A percentile compares a stretch with the other conserved stretches of the same genome.
These are phyloP conservation scores for Epizoanthus scotinus DNA, from an alignment of 92 coral and sea anemone genomes.

Conservation along the genomic window DNA sequence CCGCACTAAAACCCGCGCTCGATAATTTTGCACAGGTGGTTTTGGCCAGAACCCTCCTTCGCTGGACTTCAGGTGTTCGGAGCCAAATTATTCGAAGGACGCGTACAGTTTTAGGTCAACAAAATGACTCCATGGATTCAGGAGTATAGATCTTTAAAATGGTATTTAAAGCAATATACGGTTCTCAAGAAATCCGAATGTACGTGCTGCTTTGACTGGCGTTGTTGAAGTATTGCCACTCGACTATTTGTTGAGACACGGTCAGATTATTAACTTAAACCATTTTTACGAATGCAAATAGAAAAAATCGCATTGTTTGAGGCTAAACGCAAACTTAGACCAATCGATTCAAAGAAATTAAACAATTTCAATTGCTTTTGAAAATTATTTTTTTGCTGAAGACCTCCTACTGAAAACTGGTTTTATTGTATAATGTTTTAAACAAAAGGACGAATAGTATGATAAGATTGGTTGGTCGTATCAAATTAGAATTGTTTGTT, in stretches of 20 bases:
- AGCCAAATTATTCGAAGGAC: neutral
- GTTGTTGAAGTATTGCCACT: too few relatives aligned
- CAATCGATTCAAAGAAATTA: conserved; percentile 38
- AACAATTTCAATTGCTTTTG: conserved; percentile 42
- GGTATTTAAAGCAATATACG: too few relatives aligned
- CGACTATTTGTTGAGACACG: too few relatives aligned
- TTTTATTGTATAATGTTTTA: conserved; percentile 16
- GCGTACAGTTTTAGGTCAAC: too few relatives aligned
- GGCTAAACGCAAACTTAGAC: conserved; percentile 37
- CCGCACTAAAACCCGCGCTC: conserved; percentile 18
- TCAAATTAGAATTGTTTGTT: conserved; percentile 43
- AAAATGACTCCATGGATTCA: too few relatives aligned
- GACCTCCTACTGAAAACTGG: conserved; percentile 23
- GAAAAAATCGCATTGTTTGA: conserved; percentile 37
- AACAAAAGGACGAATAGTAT: conserved; percentile 11
- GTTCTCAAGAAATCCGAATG: too few relatives aligned
- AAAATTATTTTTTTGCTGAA: conserved; percentile 32
- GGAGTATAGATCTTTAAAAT: too few relatives aligned
- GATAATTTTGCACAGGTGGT: conserved; percentile 31
- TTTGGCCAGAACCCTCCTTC: neutral
- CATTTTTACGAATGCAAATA: conserved; percentile 12
- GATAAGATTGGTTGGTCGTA: conserved; percentile 6
- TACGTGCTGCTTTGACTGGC: too few relatives aligned
- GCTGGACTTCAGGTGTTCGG: neutral
- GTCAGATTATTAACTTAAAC: neutral